Conservation (phyloP, 1,140 invertebrate genomes). For the Drosophila varians region DNA sequence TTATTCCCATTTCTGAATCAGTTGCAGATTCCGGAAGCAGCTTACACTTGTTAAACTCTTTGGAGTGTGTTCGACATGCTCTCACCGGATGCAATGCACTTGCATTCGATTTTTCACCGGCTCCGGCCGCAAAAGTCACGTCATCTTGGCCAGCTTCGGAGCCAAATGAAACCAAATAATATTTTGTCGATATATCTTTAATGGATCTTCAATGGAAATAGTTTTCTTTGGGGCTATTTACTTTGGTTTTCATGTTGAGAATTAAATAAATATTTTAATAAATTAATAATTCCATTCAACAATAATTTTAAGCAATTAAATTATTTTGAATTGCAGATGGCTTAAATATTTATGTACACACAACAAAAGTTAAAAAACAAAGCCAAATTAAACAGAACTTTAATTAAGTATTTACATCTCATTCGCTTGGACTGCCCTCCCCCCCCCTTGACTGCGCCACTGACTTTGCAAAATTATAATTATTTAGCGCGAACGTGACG, state of each 20-base stretch:
- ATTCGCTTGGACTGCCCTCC: neutral
- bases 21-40: slow-evolving; percentile 26
- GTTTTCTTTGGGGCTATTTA: too few relatives aligned
- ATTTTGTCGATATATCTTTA: neutral
- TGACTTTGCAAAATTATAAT: slow-evolving; percentile 37
- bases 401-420: slow-evolving; percentile 45
- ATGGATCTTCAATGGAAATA: slow-evolving; percentile 15
- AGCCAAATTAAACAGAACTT: slow-evolving; percentile 21
- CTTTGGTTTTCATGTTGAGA: too few relatives aligned
- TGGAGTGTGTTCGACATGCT: slow-evolving; percentile 18
- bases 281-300: too few relatives aligned
- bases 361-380: too few relatives aligned
- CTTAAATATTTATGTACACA: too few relatives aligned
- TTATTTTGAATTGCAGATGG: too few relatives aligned
- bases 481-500: slow-evolving; percentile 62
- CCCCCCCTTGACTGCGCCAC: neutral
- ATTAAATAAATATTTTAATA: too few relatives aligned
- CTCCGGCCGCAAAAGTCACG: slow-evolving; percentile 33
- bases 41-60: slow-evolving; percentile 39
- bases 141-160: slow-evolving; percentile 43
- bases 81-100: slow-evolving; percentile 32
- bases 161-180: neutral
- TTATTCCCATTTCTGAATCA: neutral
- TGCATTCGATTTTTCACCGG: slow-evolving; percentile 22
- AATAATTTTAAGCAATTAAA: too few relatives aligned